A percentile compares a stretch with the other conserved stretches of the same genome.
Conservation (phyloP, 2,113 vertebrate species). For the Istiophorus platypterus region DNA sequence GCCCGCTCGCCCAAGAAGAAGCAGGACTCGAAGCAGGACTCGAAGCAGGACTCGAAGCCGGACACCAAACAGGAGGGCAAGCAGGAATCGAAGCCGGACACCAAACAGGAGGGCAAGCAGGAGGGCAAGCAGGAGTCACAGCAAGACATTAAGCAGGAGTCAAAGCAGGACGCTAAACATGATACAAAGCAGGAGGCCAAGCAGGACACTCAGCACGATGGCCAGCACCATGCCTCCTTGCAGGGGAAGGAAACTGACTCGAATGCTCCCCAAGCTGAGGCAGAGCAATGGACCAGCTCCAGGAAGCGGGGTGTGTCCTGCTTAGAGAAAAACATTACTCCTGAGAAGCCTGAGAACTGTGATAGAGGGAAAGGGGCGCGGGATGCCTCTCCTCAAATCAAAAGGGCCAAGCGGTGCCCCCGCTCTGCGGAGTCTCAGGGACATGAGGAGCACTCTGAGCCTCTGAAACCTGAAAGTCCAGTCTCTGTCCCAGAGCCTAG, state of each 20-base stretch:
- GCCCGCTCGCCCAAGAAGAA: conserved; percentile 98
- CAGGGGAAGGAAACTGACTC: conserved; percentile 87
- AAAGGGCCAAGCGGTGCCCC: conserved; percentile 92
- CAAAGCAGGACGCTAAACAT: conserved; percentile 43
- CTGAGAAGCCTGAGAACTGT: conserved; percentile 90
- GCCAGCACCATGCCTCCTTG: conserved; percentile 79
- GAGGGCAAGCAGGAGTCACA: conserved; percentile 70
- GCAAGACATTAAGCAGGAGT: conserved; percentile 47
- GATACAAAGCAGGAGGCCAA: conserved; percentile 53
- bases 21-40: conserved; percentile 79
- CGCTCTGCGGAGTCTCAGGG: conserved; percentile 90
- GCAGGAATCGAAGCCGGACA: conserved; percentile 13
- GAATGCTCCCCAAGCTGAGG: conserved; percentile 82
- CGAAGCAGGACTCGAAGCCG: conserved; percentile 86
- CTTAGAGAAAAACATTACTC: conserved; percentile 89
- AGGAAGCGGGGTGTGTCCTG: conserved; percentile 92
- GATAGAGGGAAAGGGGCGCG: conserved; percentile 84
- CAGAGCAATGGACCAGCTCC: conserved; percentile 89
- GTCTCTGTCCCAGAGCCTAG: conserved; percentile 81
- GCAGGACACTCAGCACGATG: conserved; percentile 62
- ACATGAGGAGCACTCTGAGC: conserved; percentile 87
- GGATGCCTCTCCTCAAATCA: conserved; percentile 89
- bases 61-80: conserved; percentile 73
- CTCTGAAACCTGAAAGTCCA: conserved; percentile 84
- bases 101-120: conserved; percentile 20